Base-by-base conservation (phyloP, 2,888 invertebrate genomes). In the Drosophila stalkeri region DNA sequence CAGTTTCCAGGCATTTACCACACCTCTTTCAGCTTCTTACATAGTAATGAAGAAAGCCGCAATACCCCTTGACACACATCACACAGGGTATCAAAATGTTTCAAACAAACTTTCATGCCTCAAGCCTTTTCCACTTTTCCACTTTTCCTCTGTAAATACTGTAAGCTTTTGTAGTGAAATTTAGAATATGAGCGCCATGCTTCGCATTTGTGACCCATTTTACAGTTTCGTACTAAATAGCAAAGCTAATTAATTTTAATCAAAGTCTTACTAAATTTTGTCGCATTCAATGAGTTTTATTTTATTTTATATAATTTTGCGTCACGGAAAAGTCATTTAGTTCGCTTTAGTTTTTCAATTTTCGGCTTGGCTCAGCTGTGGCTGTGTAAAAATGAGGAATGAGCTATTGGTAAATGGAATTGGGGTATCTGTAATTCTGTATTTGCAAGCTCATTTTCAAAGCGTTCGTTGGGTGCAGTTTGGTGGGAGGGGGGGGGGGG, bases 401-500 rank as follows among this genome's bases (percentile, higher is more conserved):
- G 67, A 27, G 68, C 49, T 4, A 12, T 11, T 43, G 37, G 41
- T 37, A 55, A 55, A 62, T 56, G 71, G 44, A 52, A 64, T 63
- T 52, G 71, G 71, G 71, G 39, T 41, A 72, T 52, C 67, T 70
- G 73, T 66, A 61, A 72, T 64, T 70, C 33, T 18, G 68, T 84
- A 87, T 85, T 87, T 89, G 85, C 88, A 80, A 85, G 75, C 85
- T 85, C 90, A 85, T 75, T 88, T 78, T 60, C 27, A 9, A 9
- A 31, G 54, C 18, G 44, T 6, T 27, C 6, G 27, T 0, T 6
- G 27, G 27, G 27, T 6, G 5, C 8, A 27, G 18, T n/a, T 9
- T 2, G 12, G 23, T n/a, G 14, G 12, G 11, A 0, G 2, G 61
- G 5, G 12, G 2, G 43, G 64, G 35, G 39, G 27, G 46, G 6